A percentile compares a stretch with the other conserved stretches of the same genome.
phyloP scores from a whole-genome alignment of 2,797 vertebrate genomes.

The Chaunax sp. region DNA sequence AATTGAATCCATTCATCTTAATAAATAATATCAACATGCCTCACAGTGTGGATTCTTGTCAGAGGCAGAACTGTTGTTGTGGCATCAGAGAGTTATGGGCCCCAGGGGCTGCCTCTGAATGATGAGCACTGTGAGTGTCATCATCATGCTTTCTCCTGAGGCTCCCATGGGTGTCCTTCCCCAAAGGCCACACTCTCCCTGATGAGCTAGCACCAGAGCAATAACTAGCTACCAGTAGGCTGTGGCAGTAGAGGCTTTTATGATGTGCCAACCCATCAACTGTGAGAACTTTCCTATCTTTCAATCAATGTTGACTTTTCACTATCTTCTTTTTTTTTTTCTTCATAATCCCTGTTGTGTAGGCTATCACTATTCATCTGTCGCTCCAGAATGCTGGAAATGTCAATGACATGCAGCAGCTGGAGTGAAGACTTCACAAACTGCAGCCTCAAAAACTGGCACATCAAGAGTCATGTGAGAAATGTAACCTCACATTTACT shows the following conservation, averaged over 20 bases:
- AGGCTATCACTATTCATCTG: slow-evolving; percentile 40
- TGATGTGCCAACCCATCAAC: slow-evolving; percentile 34
- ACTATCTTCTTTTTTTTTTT: slow-evolving; percentile 3
- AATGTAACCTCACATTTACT: slow-evolving; percentile 36
- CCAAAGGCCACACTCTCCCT: slow-evolving; percentile 64
- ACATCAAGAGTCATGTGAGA: neutral
- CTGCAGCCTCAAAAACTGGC: slow-evolving; percentile 23
- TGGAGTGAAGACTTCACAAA: slow-evolving; percentile 30
- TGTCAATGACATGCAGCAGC: slow-evolving; percentile 62
- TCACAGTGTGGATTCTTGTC: slow-evolving; percentile 12
- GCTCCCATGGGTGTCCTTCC: slow-evolving; percentile 65
- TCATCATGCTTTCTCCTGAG: slow-evolving; percentile 55
- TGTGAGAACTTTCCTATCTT: slow-evolving; percentile 15
- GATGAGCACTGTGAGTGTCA: slow-evolving; percentile 62
- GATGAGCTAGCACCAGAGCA: slow-evolving; percentile 64
- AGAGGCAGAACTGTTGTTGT: slow-evolving; percentile 37
- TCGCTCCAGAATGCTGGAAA: slow-evolving; percentile 42
- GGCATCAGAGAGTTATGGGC: slow-evolving; percentile 53
- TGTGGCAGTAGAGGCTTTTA: slow-evolving; percentile 23
- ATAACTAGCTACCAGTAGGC: slow-evolving; percentile 36
- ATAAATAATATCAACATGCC: slow-evolving; percentile 12
- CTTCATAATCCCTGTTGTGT: slow-evolving; percentile 22
- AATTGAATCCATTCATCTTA: slow-evolving; percentile 1
- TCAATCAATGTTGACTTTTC: slow-evolving; percentile 34
- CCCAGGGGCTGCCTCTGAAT: slow-evolving; percentile 50